These are phyloP conservation scores for Danionella cerebrum DNA, from an alignment of 2,113 vertebrate species.

Conservation along the genomic window DNA sequence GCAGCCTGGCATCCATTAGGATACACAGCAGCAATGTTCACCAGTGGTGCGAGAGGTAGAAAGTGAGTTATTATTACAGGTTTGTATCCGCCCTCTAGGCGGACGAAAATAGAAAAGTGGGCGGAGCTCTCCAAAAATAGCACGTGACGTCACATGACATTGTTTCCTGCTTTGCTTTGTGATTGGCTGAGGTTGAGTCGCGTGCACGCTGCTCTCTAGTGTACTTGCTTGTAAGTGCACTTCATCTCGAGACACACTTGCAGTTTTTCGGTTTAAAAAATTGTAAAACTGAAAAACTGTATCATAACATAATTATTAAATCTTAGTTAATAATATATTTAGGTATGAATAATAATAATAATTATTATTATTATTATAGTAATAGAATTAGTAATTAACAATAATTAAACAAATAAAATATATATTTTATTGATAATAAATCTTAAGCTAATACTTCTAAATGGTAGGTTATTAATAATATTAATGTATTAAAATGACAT, in stretches of 20 bases:
- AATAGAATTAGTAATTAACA: too few relatives aligned
- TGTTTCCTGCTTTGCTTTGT: slow-evolving; percentile 46
- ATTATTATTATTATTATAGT: too few relatives aligned
- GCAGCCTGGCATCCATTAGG: neutral
- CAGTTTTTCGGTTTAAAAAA: too few relatives aligned
- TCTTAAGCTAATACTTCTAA: too few relatives aligned
- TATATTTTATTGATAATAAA: too few relatives aligned
- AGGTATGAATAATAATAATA: too few relatives aligned
- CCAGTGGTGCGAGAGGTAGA: slow-evolving; percentile 16
- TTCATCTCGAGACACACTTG: neutral
- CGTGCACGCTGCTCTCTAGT: slow-evolving; percentile 12
- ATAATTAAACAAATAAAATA: too few relatives aligned
- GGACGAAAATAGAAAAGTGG: slow-evolving; percentile 67
- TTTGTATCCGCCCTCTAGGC: slow-evolving; percentile 43
- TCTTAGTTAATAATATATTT: too few relatives aligned
- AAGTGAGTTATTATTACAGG: slow-evolving; percentile 40
- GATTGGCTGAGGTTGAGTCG: slow-evolving; percentile 41
- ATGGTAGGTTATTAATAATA: too few relatives aligned
- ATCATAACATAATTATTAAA: too few relatives aligned
- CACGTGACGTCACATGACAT: slow-evolving; percentile 54
- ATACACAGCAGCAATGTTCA: slow-evolving; percentile 4
- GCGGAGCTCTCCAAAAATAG: slow-evolving; percentile 70
- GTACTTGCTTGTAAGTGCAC: neutral
- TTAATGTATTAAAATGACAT: too few relatives aligned
- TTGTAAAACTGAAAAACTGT: too few relatives aligned